Evolutionary conservation across 2,888 invertebrate species (phyloP).

Genomic region (Phengaris alcon): DNA sequence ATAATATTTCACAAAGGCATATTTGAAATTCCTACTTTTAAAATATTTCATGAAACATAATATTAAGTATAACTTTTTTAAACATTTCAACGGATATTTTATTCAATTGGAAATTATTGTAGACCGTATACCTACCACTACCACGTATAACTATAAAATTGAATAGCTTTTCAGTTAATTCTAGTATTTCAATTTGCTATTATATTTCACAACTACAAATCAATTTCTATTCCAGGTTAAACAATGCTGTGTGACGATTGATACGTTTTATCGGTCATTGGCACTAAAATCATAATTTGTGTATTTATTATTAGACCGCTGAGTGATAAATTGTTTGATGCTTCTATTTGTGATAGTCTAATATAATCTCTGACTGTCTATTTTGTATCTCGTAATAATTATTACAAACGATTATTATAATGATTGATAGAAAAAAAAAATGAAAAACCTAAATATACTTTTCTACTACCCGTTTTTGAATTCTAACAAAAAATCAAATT

Average conservation of each 20-base stretch:
- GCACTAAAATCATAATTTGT: constrained; percentile 29
- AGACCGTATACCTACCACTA: neutral
- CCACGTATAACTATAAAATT: neutral
- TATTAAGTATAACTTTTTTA: neutral
- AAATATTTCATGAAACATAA: constrained; percentile 1
- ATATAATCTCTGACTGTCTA: neutral
- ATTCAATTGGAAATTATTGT: neutral
- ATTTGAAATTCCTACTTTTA: constrained; percentile 1
- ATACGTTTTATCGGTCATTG: constrained; percentile 31
- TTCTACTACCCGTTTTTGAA: neutral
- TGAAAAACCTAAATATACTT: neutral
- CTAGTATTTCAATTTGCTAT: neutral
- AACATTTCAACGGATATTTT: neutral
- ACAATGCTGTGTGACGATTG: constrained; percentile 24
- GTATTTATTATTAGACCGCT: neutral
- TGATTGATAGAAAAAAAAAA: neutral
- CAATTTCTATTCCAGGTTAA: constrained; percentile 8
- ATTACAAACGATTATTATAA: neutral
- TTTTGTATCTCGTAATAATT: neutral
- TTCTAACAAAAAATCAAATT: constrained; percentile 2
- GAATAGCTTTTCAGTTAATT: neutral
- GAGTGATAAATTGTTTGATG: constrained; percentile 9
- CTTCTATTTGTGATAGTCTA: neutral
- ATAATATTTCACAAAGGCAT: constrained; percentile 6
- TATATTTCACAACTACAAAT: constrained; percentile 26